Percentiles rank a stretch among this genome's conserved stretches.
phyloP scores from a whole-genome alignment of 1,140 invertebrate genomes.

The Leptinotarsa lineolata region DNA sequence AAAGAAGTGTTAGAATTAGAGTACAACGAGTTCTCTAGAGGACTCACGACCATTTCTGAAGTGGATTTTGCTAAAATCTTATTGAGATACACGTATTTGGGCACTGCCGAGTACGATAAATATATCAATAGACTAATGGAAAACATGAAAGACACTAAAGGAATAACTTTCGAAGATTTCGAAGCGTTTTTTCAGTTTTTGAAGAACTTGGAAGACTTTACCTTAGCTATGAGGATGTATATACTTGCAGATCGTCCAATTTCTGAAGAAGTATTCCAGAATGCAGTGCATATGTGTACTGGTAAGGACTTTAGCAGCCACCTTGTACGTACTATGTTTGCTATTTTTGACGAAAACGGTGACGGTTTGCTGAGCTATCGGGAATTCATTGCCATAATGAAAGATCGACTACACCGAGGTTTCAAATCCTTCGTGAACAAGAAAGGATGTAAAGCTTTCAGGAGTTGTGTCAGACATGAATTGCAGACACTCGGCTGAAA shows the following conservation, averaged over 20 bases:
- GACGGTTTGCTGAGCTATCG: conserved; percentile 95
- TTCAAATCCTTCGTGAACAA: conserved; percentile 86
- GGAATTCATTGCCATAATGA: conserved; percentile 99
- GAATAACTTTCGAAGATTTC: conserved; percentile 93
- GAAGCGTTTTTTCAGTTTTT: conserved; percentile 95
- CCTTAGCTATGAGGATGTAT: conserved; percentile 97
- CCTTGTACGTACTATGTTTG: conserved; percentile 91
- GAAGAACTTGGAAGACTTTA: conserved; percentile 96
- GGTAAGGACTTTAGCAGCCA: conserved; percentile 83
- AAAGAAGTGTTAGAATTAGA: conserved; percentile 95
- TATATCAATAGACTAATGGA: conserved; percentile 80
- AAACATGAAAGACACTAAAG: conserved; percentile 73
- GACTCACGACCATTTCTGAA: conserved; percentile 88
- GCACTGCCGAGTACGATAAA: conserved; percentile 84
- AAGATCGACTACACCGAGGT: conserved; percentile 91
- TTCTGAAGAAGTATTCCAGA: conserved; percentile 93
- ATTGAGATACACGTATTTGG: conserved; percentile 87
- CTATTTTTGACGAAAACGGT: conserved; percentile 97
- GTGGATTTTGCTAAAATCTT: conserved; percentile 96
- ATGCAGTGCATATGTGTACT: conserved; percentile 95
- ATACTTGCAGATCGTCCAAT: conserved; percentile 94
- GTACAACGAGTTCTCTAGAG: conserved; percentile 93
- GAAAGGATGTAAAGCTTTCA: conserved; percentile 93
- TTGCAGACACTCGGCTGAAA: conserved; percentile 62
- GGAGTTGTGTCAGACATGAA: conserved; percentile 90